Evolutionary conservation across 2,113 vertebrate species (phyloP).

Genomic region (Galeopterus variegatus): DNA sequence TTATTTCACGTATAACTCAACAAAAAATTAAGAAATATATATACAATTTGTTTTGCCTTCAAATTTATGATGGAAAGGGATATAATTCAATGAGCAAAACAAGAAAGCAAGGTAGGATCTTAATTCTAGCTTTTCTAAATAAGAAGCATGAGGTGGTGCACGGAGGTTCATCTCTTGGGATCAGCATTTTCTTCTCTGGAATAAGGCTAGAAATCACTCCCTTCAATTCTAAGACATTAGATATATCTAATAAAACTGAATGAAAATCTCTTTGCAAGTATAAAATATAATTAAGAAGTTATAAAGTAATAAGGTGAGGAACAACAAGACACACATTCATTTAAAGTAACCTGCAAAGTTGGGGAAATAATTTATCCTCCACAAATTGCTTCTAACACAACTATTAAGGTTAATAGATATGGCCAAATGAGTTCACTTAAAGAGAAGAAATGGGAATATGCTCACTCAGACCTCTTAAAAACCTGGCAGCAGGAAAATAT

Average conservation of each 20-base stretch:
- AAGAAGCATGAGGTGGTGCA: neutral
- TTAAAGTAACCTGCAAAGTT: conserved; percentile 25
- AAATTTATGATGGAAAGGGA: neutral
- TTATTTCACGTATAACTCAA: neutral
- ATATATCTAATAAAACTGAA: neutral
- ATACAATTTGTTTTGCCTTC: conserved; percentile 14
- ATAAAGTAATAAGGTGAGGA: neutral
- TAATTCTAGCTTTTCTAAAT: neutral
- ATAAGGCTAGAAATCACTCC: neutral
- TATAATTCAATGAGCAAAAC: neutral
- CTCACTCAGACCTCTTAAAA: neutral
- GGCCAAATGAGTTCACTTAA: neutral
- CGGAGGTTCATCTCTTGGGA: neutral
- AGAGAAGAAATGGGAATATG: neutral
- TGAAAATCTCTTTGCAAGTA: neutral
- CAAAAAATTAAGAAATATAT: neutral
- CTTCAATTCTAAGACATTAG: neutral
- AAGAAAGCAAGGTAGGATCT: neutral
- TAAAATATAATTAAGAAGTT: neutral
- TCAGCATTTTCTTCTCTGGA: neutral
- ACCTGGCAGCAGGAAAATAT: neutral
- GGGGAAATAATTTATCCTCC: neutral
- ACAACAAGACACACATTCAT: neutral
- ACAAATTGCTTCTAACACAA: neutral
- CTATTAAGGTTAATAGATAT: neutral